These are phyloP conservation scores for Carterocephalus palaemon DNA, from an alignment of 2,888 invertebrate genomes.

Conservation along the genomic window DNA sequence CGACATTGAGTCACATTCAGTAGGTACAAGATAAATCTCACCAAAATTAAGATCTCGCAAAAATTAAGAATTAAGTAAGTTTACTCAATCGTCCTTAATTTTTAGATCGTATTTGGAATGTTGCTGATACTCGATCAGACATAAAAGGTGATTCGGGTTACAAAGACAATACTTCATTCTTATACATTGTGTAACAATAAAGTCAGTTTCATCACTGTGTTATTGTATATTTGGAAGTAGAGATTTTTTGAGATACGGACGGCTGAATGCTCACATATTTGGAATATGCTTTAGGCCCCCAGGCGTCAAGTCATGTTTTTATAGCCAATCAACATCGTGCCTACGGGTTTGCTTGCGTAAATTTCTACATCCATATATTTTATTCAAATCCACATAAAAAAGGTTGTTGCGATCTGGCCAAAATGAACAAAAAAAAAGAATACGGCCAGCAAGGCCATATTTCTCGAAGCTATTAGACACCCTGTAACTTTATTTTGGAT, in stretches of 20 bases:
- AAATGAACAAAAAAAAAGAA: no score
- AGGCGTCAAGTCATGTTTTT: no score
- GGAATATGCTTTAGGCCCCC: no score
- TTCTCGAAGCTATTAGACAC: no score
- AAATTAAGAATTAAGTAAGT: constrained; percentile 4
- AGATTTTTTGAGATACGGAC: constrained; percentile 5
- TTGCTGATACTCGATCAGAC: constrained; percentile 10
- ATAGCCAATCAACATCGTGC: no score
- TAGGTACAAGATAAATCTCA: constrained; percentile 1
- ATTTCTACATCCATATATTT: no score
- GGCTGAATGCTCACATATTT: constrained; percentile 3
- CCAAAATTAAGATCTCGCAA: constrained; percentile 4
- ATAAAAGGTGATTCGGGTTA: constrained; percentile 12
- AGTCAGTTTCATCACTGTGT: constrained; percentile 7
- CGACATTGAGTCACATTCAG: constrained; percentile 11
- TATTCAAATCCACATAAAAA: no score
- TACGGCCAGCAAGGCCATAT: no score
- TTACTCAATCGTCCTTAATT: constrained; percentile 12
- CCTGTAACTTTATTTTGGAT: no score
- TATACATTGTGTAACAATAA: constrained; percentile 12
- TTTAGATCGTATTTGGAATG: constrained; percentile 16
- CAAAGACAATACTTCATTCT: constrained; percentile 8
- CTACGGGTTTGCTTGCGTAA: no score
- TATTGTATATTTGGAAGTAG: not conserved
- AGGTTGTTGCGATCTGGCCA: no score